Base-by-base conservation (phyloP, 2,888 invertebrate genomes). In the Clunio marinus region DNA sequence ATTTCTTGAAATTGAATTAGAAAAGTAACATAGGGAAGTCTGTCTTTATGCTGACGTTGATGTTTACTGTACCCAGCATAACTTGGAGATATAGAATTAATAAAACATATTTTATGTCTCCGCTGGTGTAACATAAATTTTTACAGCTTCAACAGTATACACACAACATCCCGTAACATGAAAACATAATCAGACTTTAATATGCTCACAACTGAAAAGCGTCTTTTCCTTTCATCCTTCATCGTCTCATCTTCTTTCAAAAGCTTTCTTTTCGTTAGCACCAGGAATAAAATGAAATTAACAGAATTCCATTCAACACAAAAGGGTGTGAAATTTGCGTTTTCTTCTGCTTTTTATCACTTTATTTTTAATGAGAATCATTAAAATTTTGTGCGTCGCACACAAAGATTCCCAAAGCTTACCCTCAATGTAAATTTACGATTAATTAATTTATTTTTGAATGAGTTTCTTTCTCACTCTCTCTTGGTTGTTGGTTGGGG, bases 31-130 rank as follows among this genome's bases (percentile, higher is more conserved):
- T n/a, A 15, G 15, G 10, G 32, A 32, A 32, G 32, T n/a, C n/a
- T n/a, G n/a, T n/a, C n/a, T n/a, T n/a, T n/a, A n/a, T n/a, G n/a
- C n/a, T n/a, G n/a, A n/a, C n/a, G n/a, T n/a, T n/a, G n/a, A n/a
- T n/a, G n/a, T n/a, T n/a, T n/a, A n/a, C n/a, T n/a, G n/a, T n/a
- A n/a, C n/a, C n/a, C n/a, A n/a, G n/a, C n/a, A n/a, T n/a, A n/a
- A n/a, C n/a, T 25, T n/a, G 27, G 24, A 41, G 62, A 62, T 62
- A 62, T 62, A 37, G 24, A 62, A 62, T 62, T 62, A 62, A 62
- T 62, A 62, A 62, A 62, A 62, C 62, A 62, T 62, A 35, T 62
- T 62, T 62, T 41, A 59, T 32, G 59, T 59, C 62, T 15, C 41
- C n/a, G 41, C 15, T 41, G 41, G 41, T 41, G 28, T 37, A 37